A percentile compares a stretch with the other conserved stretches of the same genome.
These are phyloP conservation scores for Chelon auratus DNA, from an alignment of 2,797 vertebrate genomes.

Conservation along the genomic window DNA sequence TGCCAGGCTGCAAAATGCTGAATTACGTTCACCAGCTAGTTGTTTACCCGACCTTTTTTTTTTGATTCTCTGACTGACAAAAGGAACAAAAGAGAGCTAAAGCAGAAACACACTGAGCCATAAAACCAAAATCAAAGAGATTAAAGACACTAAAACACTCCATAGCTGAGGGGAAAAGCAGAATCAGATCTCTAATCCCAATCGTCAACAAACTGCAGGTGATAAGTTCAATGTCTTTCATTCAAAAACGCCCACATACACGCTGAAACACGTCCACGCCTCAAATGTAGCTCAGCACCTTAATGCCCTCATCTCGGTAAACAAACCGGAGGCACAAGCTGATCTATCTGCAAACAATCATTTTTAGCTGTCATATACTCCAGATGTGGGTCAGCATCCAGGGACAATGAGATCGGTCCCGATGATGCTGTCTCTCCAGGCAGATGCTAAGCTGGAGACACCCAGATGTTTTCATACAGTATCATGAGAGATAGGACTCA, in stretches of 20 bases:
- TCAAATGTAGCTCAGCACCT: not conserved
- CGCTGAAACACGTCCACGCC: conserved; percentile 3
- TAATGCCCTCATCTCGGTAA: conserved; percentile 6
- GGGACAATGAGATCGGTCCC: not conserved
- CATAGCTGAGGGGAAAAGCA: too few species aligned
- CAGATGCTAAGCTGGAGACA: conserved; percentile 5
- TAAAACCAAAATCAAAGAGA: too few species aligned
- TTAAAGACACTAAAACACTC: too few species aligned
- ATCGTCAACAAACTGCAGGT: not conserved
- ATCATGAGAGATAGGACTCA: too few species aligned
- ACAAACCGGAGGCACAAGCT: conserved; percentile 15
- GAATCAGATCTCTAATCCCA: too few species aligned
- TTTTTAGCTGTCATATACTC: conserved; percentile 10
- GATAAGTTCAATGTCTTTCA: not conserved
- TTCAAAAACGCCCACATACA: not conserved
- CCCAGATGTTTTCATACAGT: conserved; percentile 18
- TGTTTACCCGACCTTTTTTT: too few species aligned
- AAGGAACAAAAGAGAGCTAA: too few species aligned
- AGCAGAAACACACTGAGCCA: too few species aligned
- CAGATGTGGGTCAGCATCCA: conserved; percentile 23
- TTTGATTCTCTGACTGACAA: too few species aligned
- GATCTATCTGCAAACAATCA: not conserved
- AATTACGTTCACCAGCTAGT: too few species aligned
- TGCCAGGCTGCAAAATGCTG: too few species aligned
- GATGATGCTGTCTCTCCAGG: not conserved